A percentile compares a stretch with the other conserved stretches of the same genome.
These are phyloP conservation scores for Drosophila subobscura DNA, from an alignment of 1,140 invertebrate genomes.

Conservation along the genomic window DNA sequence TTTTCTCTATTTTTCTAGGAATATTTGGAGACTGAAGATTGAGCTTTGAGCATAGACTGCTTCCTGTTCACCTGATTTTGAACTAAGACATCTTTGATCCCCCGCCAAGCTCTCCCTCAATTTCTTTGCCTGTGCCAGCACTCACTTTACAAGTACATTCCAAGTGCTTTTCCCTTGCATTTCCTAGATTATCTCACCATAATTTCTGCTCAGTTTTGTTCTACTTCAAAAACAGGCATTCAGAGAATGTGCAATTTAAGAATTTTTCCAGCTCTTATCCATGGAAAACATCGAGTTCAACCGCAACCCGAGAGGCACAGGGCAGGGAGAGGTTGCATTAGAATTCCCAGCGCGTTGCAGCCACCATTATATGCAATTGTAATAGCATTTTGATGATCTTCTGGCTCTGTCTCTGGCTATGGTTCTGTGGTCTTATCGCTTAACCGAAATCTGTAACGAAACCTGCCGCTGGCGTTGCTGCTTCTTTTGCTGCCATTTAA, in stretches of 20 bases:
- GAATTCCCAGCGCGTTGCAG: constrained; percentile 31
- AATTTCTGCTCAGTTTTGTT: constrained; percentile 44
- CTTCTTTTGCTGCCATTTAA: constrained; percentile 36
- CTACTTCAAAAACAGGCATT: constrained; percentile 30
- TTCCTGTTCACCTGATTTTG: neutral
- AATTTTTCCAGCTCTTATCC: constrained; percentile 40
- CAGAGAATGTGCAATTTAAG: constrained; percentile 37
- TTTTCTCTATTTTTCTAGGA: neutral
- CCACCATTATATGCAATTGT: constrained; percentile 46
- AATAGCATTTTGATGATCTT: constrained; percentile 71
- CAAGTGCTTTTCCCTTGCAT: constrained; percentile 24
- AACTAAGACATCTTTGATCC: constrained; percentile 11
- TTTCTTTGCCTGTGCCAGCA: constrained; percentile 27
- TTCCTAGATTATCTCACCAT: constrained; percentile 32
- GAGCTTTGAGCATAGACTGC: too few relatives aligned
- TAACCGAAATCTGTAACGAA: constrained; percentile 77
- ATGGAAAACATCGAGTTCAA: constrained; percentile 36
- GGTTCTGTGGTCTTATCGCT: constrained; percentile 47
- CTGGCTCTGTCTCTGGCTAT: neutral
- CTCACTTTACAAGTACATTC: constrained; percentile 10
- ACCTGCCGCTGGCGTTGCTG: constrained; percentile 51
- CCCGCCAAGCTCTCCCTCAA: constrained; percentile 9
- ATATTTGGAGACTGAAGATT: neutral
- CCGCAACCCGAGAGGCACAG: constrained; percentile 9
- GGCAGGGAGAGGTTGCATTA: constrained; percentile 10